A percentile compares a stretch with the other conserved stretches of the same genome.
Conservation (phyloP, 2,888 invertebrate genomes). For the Prosopocoilus inquinatus region DNA sequence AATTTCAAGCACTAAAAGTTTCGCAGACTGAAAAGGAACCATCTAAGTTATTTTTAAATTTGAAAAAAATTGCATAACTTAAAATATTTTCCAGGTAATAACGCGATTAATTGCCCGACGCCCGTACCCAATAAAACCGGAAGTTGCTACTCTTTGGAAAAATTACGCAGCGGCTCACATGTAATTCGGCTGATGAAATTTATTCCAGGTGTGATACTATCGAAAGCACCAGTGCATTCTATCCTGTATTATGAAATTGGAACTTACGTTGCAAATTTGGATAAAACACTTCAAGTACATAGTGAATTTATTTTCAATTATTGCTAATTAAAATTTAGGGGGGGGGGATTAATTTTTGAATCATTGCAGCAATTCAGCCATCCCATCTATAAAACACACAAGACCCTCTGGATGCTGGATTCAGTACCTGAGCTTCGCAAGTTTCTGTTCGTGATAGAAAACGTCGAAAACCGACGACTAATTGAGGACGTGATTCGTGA, state of each 20-base stretch:
- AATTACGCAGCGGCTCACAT: constrained; percentile 56
- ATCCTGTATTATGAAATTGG: constrained; percentile 72
- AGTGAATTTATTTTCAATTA: no score
- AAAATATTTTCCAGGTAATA: constrained; percentile 14
- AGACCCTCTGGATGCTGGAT: constrained; percentile 75
- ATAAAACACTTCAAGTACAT: constrained; percentile 68
- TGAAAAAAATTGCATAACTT: not conserved
- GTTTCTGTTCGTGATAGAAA: constrained; percentile 68
- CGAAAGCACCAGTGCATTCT: constrained; percentile 56
- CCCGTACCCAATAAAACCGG: constrained; percentile 70
- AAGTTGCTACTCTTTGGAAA: constrained; percentile 59
- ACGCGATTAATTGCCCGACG: constrained; percentile 56
- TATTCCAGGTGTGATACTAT: constrained; percentile 70
- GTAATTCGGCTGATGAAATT: constrained; percentile 75
- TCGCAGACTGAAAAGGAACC: no score
- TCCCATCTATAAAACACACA: constrained; percentile 63
- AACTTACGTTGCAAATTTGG: constrained; percentile 67
- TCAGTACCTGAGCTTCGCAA: constrained; percentile 66
- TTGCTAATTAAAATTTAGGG: constrained; percentile 7
- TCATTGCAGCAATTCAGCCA: constrained; percentile 66
- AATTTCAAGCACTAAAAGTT: no score
- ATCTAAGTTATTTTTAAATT: no score
- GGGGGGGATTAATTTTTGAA: not conserved
- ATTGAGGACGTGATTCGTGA: constrained; percentile 61
- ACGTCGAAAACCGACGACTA: constrained; percentile 58